Base-by-base conservation (phyloP, 2,113 vertebrate genomes). In the Tyrannus savana region DNA sequence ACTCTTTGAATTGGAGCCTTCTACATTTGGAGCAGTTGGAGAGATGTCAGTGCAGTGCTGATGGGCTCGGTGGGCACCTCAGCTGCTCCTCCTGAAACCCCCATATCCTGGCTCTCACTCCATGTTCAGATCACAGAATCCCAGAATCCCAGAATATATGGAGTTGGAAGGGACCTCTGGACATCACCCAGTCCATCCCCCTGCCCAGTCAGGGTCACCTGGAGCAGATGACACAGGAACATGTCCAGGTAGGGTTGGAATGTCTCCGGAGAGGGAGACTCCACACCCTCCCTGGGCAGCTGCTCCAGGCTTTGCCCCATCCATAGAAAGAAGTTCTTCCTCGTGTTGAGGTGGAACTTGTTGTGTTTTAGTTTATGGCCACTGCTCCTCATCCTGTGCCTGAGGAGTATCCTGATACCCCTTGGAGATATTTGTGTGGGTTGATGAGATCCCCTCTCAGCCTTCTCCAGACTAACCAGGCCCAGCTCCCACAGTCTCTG, bases 1-100 rank as follows among this genome's bases (percentile, higher is more conserved):
- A 12, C 35, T 39, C 35, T 37, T 60, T 50, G 21, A 8, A 10
- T 41, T 9, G 7, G 12, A 14, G 27, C 55, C 4, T 19, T 53
- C 25, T 31, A 25, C 15, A 35, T 37, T 23, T 11, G 47, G 12
- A 50, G 74, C 1, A 1, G 10, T 3, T 12, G 30, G 69, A n/a
- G 7, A 9, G 62, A 6, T 10, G 52, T 9, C 4, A 3, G 30
- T 1, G 1, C 19, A 4, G 58, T 9, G 18, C 22, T 4, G 4
- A 15, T 11, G 58, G 12, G 5, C 14, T 4, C 0, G 2, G 8
- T 27, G 25, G 13, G 47, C 44, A 41, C 12, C 31, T 58, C 56
- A 14, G 27, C 16, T 9, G 1, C 28, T 46, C n/a, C 63, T 49
- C 82, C 41, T 3, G 22, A 33, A 72, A 67, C 9, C 28, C 21